phyloP scores from a whole-genome alignment of 2,888 invertebrate species.

The Parnassius glacialis region DNA sequence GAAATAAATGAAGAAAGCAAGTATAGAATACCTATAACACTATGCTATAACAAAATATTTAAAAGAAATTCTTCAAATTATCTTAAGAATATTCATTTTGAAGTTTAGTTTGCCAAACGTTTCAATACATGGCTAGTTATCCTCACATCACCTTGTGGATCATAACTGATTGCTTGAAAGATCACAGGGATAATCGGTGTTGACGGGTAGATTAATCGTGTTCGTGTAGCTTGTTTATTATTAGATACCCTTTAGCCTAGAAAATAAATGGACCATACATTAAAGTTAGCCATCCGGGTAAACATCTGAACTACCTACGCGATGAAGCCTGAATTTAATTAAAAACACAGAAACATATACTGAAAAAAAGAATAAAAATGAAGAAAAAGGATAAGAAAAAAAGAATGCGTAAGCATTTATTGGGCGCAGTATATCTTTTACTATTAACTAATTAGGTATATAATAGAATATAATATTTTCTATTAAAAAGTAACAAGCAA shows the following conservation, averaged over 20 bases:
- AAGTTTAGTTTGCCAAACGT: not conserved
- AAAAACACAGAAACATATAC: constrained; percentile 18
- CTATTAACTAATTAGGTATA: no score
- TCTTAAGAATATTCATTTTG: no score
- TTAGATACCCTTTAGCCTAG: constrained; percentile 71
- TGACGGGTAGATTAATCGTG: constrained; percentile 64
- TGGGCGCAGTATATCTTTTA: no score
- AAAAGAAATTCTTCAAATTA: no score
- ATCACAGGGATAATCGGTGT: constrained; percentile 47
- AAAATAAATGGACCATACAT: constrained; percentile 70
- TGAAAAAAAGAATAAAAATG: no score
- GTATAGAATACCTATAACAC: no score
- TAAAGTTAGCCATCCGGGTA: constrained; percentile 59
- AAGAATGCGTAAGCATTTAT: no score
- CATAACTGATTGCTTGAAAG: constrained; percentile 48
- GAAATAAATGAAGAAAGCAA: no score
- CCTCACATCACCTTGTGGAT: constrained; percentile 34
- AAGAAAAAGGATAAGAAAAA: no score
- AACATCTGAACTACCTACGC: constrained; percentile 63
- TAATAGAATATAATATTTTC: not conserved
- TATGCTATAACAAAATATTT: no score
- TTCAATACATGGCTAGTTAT: not conserved
- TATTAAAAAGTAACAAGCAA: constrained; percentile 36
- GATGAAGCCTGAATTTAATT: constrained; percentile 54
- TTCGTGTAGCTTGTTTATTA: constrained; percentile 69